Conservation (phyloP, 2,888 invertebrate genomes). For the Ichneumoninae sp. region DNA sequence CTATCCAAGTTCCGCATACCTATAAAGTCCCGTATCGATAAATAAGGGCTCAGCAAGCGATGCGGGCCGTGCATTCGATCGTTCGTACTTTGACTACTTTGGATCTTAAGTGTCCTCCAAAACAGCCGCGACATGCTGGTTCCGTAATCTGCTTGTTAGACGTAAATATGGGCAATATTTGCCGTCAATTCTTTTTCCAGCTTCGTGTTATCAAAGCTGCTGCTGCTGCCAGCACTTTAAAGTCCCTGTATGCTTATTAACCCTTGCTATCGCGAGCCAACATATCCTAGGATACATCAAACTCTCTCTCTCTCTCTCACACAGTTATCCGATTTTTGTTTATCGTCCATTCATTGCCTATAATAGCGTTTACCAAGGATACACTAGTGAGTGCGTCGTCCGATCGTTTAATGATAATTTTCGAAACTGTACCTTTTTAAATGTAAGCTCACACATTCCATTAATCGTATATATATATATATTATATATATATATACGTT, state of each 20-base stretch:
- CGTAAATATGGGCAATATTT: constrained; percentile 32
- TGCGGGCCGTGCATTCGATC: constrained; percentile 49
- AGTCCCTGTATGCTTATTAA: constrained; percentile 29
- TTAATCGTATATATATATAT: constrained; percentile 36
- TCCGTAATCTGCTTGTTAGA: constrained; percentile 44
- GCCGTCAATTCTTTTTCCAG: constrained; percentile 23
- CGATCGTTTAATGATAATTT: constrained; percentile 48
- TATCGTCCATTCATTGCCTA: constrained; percentile 33
- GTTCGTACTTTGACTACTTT: constrained; percentile 54
- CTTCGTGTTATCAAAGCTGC: constrained; percentile 38
- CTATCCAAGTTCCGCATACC: constrained; percentile 51
- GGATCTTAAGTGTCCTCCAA: constrained; percentile 30
- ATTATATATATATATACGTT: constrained; percentile 8
- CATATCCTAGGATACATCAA: constrained; percentile 11
- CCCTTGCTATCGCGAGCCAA: constrained; percentile 18
- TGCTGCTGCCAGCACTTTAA: constrained; percentile 21
- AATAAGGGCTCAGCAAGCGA: constrained; percentile 29
- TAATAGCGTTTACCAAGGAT: constrained; percentile 30
- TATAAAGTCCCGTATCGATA: constrained; percentile 49
- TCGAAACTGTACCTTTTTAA: constrained; percentile 65
- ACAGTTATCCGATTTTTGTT: not conserved
- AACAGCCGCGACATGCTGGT: constrained; percentile 22
- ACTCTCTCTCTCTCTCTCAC: constrained; percentile 3
- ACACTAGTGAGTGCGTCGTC: not conserved
- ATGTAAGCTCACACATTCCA: constrained; percentile 62